These are phyloP conservation scores for Mesocentrotus franciscanus DNA, from an alignment of 53 echinoderm and acorn worm genomes.

Conservation along the genomic window DNA sequence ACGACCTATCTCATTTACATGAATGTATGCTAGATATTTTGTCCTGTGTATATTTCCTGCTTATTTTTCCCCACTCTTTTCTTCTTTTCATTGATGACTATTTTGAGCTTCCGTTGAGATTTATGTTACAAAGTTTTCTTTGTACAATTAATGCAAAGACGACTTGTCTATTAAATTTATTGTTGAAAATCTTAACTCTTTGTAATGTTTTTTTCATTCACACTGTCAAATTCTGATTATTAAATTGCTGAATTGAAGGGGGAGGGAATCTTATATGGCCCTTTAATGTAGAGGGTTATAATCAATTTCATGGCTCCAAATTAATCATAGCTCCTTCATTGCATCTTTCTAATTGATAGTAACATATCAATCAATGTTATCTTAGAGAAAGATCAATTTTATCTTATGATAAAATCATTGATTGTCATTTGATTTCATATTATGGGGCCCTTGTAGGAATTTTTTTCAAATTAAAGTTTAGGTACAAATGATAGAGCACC, in stretches of 20 bases:
- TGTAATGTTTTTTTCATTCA: background rate
- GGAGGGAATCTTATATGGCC: background rate
- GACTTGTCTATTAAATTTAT: conserved; percentile 45
- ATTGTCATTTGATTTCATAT: too few relatives aligned
- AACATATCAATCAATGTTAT: too few relatives aligned
- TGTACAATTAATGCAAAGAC: conserved; percentile 2
- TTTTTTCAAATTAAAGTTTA: too few relatives aligned
- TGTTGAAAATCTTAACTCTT: background rate
- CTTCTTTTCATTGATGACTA: background rate
- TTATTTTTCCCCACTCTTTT: background rate
- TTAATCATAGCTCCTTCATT: too few relatives aligned
- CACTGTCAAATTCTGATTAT: background rate
- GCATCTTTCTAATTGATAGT: too few relatives aligned
- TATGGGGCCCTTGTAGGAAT: too few relatives aligned
- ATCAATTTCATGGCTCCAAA: too few relatives aligned
- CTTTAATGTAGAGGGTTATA: too few relatives aligned
- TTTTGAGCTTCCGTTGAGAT: conserved; percentile 54
- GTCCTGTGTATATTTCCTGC: conserved; percentile 18
- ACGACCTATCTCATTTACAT: conserved; percentile 8
- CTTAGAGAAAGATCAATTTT: too few relatives aligned
- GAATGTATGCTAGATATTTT: background rate
- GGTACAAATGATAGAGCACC: too few relatives aligned
- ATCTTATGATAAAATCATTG: too few relatives aligned
- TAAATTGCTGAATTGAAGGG: background rate
- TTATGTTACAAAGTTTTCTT: conserved; percentile 46